Percentiles rank a stretch among this genome's conserved stretches.
These are phyloP conservation scores for Monochamus alternatus DNA, from an alignment of 2,888 invertebrate species.

Conservation along the genomic window DNA sequence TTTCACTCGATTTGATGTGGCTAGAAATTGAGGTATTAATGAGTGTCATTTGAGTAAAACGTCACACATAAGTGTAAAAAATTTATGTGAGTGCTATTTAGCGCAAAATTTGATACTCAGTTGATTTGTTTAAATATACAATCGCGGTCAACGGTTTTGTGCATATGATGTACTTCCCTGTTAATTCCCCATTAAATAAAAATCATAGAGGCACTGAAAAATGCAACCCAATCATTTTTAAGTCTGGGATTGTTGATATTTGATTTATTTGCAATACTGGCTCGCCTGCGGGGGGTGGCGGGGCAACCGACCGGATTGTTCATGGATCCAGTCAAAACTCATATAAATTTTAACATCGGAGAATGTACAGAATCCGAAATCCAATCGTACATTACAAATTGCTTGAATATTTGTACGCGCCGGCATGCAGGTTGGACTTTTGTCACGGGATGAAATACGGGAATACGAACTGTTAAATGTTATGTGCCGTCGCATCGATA, in stretches of 20 bases:
- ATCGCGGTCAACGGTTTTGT: neutral
- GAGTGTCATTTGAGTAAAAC: too few species aligned
- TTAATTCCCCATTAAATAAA: neutral
- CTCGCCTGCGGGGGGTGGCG: neutral
- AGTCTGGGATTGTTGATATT: neutral
- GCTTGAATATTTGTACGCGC: slow-evolving; percentile 43
- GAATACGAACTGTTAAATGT: slow-evolving; percentile 37
- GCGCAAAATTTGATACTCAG: too few species aligned
- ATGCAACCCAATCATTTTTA: neutral
- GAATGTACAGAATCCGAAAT: slow-evolving; percentile 45
- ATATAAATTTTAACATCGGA: slow-evolving; percentile 39
- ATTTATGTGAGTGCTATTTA: too few species aligned
- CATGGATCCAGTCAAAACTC: slow-evolving; percentile 40
- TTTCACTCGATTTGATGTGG: too few species aligned
- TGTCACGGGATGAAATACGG: slow-evolving; percentile 43
- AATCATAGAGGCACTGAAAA: neutral
- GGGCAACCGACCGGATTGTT: slow-evolving; percentile 25
- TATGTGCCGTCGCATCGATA: slow-evolving; percentile 12
- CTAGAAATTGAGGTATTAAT: too few species aligned
- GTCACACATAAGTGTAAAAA: too few species aligned
- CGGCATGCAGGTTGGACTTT: slow-evolving; percentile 40
- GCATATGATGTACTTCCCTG: neutral
- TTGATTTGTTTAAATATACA: too few species aligned
- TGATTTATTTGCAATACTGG: neutral
- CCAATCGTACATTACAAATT: slow-evolving; percentile 40